Conservation (phyloP, 2,888 invertebrate species). For the Eucriotettix oculatus region DNA sequence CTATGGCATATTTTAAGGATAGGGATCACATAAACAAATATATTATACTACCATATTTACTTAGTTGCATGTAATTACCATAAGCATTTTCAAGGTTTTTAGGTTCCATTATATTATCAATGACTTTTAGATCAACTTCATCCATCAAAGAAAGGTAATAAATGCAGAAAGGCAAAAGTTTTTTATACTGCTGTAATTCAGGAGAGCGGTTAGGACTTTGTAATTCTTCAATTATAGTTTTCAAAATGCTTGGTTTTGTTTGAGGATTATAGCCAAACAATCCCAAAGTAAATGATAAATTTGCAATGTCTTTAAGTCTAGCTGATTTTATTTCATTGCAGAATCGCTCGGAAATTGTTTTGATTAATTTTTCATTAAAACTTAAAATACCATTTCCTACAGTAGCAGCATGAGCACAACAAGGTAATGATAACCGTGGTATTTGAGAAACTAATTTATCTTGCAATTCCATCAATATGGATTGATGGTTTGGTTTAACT, state of each 20-base stretch:
- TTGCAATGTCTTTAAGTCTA: constrained; percentile 60
- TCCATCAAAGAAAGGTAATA: constrained; percentile 39
- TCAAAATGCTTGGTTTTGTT: constrained; percentile 29
- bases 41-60: too few species aligned
- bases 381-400: constrained; percentile 36
- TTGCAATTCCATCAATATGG: constrained; percentile 32
- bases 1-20: too few species aligned
- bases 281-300: constrained; percentile 42
- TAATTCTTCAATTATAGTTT: constrained; percentile 30
- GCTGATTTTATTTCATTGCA: constrained; percentile 28
- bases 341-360: constrained; percentile 35
- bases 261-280: constrained; percentile 40
- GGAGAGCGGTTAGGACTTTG: constrained; percentile 30
- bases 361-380: constrained; percentile 29
- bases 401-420: constrained; percentile 48
- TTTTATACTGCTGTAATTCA: constrained; percentile 41
- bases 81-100: constrained; percentile 38
- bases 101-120: constrained; percentile 36
- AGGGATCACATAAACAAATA: too few species aligned
- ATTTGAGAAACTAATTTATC: constrained; percentile 36
- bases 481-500: constrained; percentile 26
- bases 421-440: constrained; percentile 38
- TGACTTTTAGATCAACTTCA: constrained; percentile 40
- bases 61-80: constrained; percentile 22
- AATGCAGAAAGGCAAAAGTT: constrained; percentile 40